Conservation (phyloP, 2,113 vertebrate genomes). For the Callaeas wilsoni region DNA sequence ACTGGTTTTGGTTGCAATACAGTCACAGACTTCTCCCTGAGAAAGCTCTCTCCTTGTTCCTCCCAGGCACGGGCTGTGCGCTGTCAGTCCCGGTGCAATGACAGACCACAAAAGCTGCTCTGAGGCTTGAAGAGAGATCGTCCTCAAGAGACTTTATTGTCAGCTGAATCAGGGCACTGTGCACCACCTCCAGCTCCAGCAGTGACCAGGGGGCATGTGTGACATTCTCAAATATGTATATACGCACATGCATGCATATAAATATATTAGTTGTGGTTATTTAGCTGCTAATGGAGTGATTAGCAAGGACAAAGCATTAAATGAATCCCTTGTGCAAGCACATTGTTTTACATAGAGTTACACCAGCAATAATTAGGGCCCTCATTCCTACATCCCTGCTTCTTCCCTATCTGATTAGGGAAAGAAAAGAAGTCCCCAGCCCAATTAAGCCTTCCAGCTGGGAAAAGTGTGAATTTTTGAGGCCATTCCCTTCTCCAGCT, state of each 20-base stretch:
- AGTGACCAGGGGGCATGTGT: neutral
- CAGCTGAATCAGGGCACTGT: neutral
- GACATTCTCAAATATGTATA: neutral
- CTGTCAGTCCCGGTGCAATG: neutral
- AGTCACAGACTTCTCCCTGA: neutral
- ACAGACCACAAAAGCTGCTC: neutral
- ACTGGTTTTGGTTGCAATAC: neutral
- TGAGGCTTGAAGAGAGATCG: neutral
- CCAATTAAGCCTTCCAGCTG: neutral
- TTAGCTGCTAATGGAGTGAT: neutral
- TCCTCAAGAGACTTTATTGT: neutral
- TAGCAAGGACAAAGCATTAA: neutral
- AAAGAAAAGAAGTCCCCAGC: neutral
- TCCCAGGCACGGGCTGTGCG: neutral
- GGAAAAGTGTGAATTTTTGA: neutral
- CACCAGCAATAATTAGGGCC: neutral
- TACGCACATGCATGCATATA: neutral
- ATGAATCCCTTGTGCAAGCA: neutral
- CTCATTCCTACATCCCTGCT: neutral
- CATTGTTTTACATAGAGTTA: neutral
- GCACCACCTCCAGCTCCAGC: neutral
- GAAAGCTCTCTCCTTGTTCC: neutral
- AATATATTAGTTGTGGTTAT: neutral
- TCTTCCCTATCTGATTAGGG: neutral
- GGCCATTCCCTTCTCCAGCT: neutral